Base-by-base conservation (phyloP, 1,140 invertebrate species). In the Mycetomoellerius zeteki region DNA sequence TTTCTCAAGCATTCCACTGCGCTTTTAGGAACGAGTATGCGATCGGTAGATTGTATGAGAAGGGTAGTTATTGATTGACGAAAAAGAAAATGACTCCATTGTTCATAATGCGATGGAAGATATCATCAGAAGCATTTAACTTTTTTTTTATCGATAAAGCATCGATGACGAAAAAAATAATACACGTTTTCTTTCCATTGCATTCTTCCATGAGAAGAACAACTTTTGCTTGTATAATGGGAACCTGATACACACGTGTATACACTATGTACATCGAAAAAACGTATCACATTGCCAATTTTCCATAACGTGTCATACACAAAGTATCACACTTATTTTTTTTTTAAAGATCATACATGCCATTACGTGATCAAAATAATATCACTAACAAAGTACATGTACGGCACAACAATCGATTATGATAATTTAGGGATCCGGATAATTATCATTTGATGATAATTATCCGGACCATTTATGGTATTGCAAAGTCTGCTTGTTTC, bases 1-100 rank as follows among this genome's bases (percentile, higher is more conserved):
- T 73, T 82, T 73, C 21, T 73, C 80, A 52, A 73, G 69, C 80
- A 82, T 82, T 82, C 80, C 80, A 82, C 21, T 56, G 50, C 50
- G 33, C 24, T 71, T 65, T 21, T 73, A 72, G 16, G n/a, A 52
- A 21, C 30, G 19, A 43, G 7, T 82, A 24, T 72, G 24, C 52
- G 37, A 30, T 47, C 14, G 8, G 24, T 60, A 82, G 7, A 27
- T 43, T 47, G 19, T 54, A 5, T 82, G 67, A 82, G 33, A 82
- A 82, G 71, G 58, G 19, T 82, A 73, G 69, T 47, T 21, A 21
- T 27, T 71, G n/a, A n/a, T 24, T 67, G 14, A 33, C 10, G 30
- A 62, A 19, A 21, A 52, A 67, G n/a, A 50, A 81, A 37, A 56
- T 1, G 3, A 56, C 43, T 80, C 21, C 30, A 21, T 73, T 24